Percentiles rank a stretch among this genome's conserved stretches.
Evolutionary conservation across 2,888 invertebrate genomes (phyloP).

Genomic region (Papilio elwesi): DNA sequence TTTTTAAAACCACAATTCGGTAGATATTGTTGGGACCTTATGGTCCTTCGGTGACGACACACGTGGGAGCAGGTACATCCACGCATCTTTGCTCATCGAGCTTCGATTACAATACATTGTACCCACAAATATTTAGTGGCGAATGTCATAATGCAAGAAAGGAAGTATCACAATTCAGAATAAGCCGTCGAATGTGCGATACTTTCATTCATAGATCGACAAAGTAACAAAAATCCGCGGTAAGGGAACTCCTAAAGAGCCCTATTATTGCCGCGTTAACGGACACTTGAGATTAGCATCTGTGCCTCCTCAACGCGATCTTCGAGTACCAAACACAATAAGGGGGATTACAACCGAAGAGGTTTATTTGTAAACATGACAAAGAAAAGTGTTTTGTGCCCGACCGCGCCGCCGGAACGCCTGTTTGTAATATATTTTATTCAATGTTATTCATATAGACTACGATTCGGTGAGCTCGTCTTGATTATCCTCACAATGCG

Average conservation of each 20-base stretch:
- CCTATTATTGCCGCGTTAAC: slow-evolving; percentile 80
- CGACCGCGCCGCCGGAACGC: slow-evolving; percentile 68
- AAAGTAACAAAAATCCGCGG: slow-evolving; percentile 67
- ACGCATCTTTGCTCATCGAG: slow-evolving; percentile 32
- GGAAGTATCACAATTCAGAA: slow-evolving; percentile 72
- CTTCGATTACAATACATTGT: slow-evolving; percentile 37
- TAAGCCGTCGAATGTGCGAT: slow-evolving; percentile 61
- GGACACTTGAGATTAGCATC: slow-evolving; percentile 85
- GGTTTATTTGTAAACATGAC: slow-evolving; percentile 83
- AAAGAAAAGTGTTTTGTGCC: slow-evolving; percentile 68
- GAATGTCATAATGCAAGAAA: slow-evolving; percentile 50
- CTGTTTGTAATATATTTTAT: slow-evolving; percentile 73
- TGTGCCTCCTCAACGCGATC: slow-evolving; percentile 74
- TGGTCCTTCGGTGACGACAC: slow-evolving; percentile 2
- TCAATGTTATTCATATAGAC: slow-evolving; percentile 69
- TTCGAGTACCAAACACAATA: slow-evolving; percentile 77
- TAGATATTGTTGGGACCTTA: not conserved
- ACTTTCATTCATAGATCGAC: slow-evolving; percentile 62
- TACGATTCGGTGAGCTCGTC: slow-evolving; percentile 76
- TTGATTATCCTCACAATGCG: slow-evolving; percentile 60
- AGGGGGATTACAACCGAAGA: slow-evolving; percentile 77
- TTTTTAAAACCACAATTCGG: slow-evolving; percentile 38
- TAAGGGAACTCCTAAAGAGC: slow-evolving; percentile 71
- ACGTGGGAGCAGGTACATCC: slow-evolving; percentile 37
- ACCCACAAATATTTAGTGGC: slow-evolving; percentile 36